Base-by-base conservation (phyloP, 2,113 vertebrate species). In the Mungos mungo region DNA sequence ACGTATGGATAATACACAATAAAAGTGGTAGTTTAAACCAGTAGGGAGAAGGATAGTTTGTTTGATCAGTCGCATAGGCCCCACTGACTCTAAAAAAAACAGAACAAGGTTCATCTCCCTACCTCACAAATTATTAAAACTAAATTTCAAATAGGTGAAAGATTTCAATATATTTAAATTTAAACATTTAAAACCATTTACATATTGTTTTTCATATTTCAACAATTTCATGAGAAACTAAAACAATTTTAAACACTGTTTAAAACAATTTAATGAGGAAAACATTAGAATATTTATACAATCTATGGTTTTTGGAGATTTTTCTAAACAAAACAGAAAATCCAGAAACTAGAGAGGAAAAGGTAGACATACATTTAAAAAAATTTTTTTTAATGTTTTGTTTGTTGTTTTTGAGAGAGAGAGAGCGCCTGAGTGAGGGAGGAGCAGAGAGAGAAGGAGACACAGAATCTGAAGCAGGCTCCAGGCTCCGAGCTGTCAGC, bases 261-360 rank as follows among this genome's bases (percentile, higher is more conserved):
- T 74, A 80, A 96, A 90, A 60, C 18, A 72, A 50, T 81, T 85
- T 89, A 72, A 94, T 83, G 18, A 82, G 80, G 82, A 82, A 79
- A 88, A 96, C 91, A 80, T 35, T 94, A 81, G 77, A 79, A 12
- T 72, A 69, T 94, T 89, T 90, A 88, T 86, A 89, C 27, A 82
- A 57, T 74, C 66, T 63, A 74, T 52, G 65, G 23, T 79, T 89
- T 82, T 57, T 77, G 21, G 80, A 95, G 29, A 84, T 84, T 88
- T 94, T 95, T 97, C 86, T 83, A 82, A 95, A 82, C 52, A 88
- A 96, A 96, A 72, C 45, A 68, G 84, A 93, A 97, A 89, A 88
- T 82, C 66, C 57, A 88, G 68, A 93, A 79, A 50, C 92, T 72
- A 68, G 14, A 80, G 71, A 95, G 71, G 63, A 97, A 95, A 96